Evolutionary conservation across 2,888 invertebrate genomes (phyloP), one percentile per base, ranked within the genome.

Genomic region (Thecophora atra): DNA sequence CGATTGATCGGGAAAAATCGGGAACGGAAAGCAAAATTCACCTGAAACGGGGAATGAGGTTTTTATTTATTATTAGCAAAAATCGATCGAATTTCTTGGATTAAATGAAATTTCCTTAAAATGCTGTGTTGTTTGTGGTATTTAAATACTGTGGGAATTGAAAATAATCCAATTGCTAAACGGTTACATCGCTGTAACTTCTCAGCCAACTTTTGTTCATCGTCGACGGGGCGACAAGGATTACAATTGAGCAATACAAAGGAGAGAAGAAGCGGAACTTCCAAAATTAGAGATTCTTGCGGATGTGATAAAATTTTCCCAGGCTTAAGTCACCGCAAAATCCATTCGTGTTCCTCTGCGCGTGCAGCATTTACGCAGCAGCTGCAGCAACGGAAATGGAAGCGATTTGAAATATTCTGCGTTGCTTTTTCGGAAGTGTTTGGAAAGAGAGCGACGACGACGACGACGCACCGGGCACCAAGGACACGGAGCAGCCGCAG

Each of bases 291-390:
- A 15, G 15, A 21, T 11, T 54, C 54, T 54, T 19, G 54, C 11
- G 11, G 51, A 63, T 54, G 70, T 63, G 54, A 70, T 37, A 51
- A 62, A 37, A 70, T 70, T 62, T 70, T 70, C 70, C 70, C 70
- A 70, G 70, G 70, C 70, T 70, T 52, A 51, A 21, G 26, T 26
- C 60, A 60, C 42, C 70, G n/a, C 24, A 68, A 64, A 64, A 17
- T 21, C 26, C 0, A 30, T 17, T 30, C 30, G 47, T 47, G 15
- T 47, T 47, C 47, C 17, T 47, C 17, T 47, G 11, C 47, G 4
- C 47, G 17, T 11, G 44, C 19, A 21, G 21, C 37, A 37, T 8
- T 17, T 15, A 3, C 11, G 37, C n/a, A 30, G 62, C 62, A 62
- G 70, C 60, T 30, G 62, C 62, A 7, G n/a, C 3, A 24, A 19